Conservation (phyloP, 2,113 vertebrate genomes). For the Terrapene triunguis region DNA sequence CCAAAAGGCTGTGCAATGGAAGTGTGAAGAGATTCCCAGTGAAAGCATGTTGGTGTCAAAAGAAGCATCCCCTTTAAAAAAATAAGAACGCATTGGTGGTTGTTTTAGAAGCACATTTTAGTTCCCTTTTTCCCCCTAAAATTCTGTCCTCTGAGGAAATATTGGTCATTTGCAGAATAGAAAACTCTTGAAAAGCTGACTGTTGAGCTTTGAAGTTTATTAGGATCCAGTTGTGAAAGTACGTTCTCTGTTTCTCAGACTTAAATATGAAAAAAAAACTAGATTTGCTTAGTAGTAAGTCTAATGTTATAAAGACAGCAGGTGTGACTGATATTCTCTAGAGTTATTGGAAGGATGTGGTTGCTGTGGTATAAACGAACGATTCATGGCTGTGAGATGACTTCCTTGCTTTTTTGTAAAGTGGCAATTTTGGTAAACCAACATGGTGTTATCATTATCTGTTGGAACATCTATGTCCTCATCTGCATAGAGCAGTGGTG, state of each 20-base stretch:
- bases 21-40: neutral
- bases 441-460: neutral
- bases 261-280: neutral
- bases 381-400: neutral
- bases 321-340: neutral
- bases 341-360: slow-evolving; percentile 34
- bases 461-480: neutral
- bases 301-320: neutral
- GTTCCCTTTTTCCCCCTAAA: neutral
- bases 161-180: neutral
- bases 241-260: neutral
- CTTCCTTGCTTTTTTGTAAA: slow-evolving; percentile 41
- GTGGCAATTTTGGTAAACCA: slow-evolving; percentile 53
- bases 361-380: slow-evolving; percentile 1
- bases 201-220: neutral
- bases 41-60: neutral
- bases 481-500: neutral
- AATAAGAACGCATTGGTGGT: neutral
- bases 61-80: neutral
- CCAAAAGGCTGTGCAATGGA: neutral
- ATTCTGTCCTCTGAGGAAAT: neutral
- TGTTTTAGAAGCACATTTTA: neutral
- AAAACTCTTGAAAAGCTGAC: neutral
- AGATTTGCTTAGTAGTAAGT: neutral
- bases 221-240: neutral